Base-by-base conservation (phyloP, 2,888 invertebrate genomes). In the Athripsodes cinereus region DNA sequence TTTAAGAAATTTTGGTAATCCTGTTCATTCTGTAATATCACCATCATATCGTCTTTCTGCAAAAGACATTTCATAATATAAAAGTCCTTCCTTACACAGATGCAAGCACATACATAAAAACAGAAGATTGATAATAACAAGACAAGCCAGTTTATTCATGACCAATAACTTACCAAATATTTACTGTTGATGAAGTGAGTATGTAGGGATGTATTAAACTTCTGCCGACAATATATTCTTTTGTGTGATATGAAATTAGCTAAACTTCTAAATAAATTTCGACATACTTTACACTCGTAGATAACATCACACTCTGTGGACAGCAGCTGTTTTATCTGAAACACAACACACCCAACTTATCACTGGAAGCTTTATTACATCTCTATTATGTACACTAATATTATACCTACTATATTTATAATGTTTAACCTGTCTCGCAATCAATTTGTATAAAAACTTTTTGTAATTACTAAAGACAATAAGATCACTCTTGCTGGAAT, bases 161-260 rank as follows among this genome's bases (percentile, higher is more conserved):
- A n/a, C n/a, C n/a, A n/a, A n/a, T 26, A 18, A 74, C 77, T 74
- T 71, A 81, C 81, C 57, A 69, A 67, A 62, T 76, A 76, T 65
- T 71, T 68, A 64, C 74, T 70, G 64, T 74, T 74, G 48, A 74
- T 68, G 66, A 76, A 76, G 65, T 78, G 74, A 47, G 74, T 74
- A 68, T 78, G 76, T 56, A 73, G 60, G 2, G 72, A 71, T 51
- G 75, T 68, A 66, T 75, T 76, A 66, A 79, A 84, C 63, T 78
- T 80, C 57, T 82, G 80, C 64, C 73, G 80, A 68, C 95, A 95
- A 70, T 88, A 95, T 40, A 85, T 82, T 59, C 93, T 81, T 74
- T 96, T 96, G 71, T 96, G 96, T 34, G 91, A 86, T 65, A 95
- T 83, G 69, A 94, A 92, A 74, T 95, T 94, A 16, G 88, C 87